A percentile compares a stretch with the other conserved stretches of the same genome.
Conservation (phyloP, 1,140 invertebrate species). For the Octopus sinensis region DNA sequence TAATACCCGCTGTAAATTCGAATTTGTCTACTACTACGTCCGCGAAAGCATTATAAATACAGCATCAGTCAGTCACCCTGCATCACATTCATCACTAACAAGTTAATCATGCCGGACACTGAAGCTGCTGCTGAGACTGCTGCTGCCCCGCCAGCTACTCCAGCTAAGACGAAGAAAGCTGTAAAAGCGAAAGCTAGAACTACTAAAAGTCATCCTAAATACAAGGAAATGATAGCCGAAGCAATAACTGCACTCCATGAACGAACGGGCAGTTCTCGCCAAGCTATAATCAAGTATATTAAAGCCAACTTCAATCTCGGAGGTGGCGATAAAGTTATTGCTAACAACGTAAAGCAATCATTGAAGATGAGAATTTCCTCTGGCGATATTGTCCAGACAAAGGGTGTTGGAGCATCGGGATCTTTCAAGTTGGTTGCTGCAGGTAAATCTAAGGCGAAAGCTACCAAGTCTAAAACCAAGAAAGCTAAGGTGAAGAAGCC, state of each 20-base stretch:
- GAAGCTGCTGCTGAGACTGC: not conserved
- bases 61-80: too few relatives aligned
- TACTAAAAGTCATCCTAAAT: constrained; percentile 36
- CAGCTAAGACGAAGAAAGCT: constrained; percentile 26
- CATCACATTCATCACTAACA: not conserved
- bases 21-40: too few relatives aligned
- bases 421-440: constrained; percentile 48
- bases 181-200: constrained; percentile 32
- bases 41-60: too few relatives aligned
- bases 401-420: constrained; percentile 53
- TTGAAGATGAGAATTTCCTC: constrained; percentile 44
- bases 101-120: not conserved
- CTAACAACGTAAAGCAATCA: constrained; percentile 47
- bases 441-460: constrained; percentile 20
- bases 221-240: constrained; percentile 34
- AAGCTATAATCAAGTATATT: constrained; percentile 57
- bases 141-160: constrained; percentile 1
- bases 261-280: constrained; percentile 46
- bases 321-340: constrained; percentile 40
- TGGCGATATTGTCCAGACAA: constrained; percentile 46
- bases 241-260: constrained; percentile 38
- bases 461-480: constrained; percentile 27
- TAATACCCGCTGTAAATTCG: too few relatives aligned
- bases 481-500: constrained; percentile 22
- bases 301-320: constrained; percentile 48